Evolutionary conservation across 2,888 invertebrate species (phyloP).

Genomic region (Papilio demoleus): DNA sequence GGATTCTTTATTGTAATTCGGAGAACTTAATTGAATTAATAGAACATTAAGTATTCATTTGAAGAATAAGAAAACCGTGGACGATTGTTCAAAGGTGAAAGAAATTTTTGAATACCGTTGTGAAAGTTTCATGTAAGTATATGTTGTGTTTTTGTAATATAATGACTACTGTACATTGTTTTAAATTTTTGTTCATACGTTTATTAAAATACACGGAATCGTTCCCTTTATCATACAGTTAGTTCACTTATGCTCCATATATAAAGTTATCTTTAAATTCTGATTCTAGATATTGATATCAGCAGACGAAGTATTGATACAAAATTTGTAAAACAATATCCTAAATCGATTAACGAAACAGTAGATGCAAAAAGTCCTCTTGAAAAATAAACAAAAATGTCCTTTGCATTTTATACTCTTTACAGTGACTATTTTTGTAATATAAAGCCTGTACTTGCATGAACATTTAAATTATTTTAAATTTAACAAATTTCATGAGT

Average conservation of each 20-base stretch:
- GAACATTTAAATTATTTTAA: too few relatives aligned
- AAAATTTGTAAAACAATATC: too few relatives aligned
- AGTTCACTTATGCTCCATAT: background rate
- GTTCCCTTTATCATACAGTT: background rate
- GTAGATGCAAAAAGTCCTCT: too few relatives aligned
- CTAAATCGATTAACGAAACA: too few relatives aligned
- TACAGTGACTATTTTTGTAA: too few relatives aligned
- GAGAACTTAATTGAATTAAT: background rate
- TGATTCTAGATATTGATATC: background rate
- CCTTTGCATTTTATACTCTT: too few relatives aligned
- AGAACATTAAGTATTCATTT: background rate
- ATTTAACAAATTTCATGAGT: too few relatives aligned
- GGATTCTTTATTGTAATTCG: background rate
- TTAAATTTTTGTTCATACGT: background rate
- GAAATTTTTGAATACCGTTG: constrained; percentile 11
- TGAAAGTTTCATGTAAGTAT: constrained; percentile 35
- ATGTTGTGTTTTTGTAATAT: constrained; percentile 3
- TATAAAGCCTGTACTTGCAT: too few relatives aligned
- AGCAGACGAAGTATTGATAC: background rate
- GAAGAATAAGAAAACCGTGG: background rate
- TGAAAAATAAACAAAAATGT: too few relatives aligned
- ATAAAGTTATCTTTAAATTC: background rate
- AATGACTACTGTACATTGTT: background rate
- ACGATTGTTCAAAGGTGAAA: background rate
- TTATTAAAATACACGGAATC: background rate